Base-by-base conservation (phyloP, 2,113 vertebrate species). In the Scomber japonicus region DNA sequence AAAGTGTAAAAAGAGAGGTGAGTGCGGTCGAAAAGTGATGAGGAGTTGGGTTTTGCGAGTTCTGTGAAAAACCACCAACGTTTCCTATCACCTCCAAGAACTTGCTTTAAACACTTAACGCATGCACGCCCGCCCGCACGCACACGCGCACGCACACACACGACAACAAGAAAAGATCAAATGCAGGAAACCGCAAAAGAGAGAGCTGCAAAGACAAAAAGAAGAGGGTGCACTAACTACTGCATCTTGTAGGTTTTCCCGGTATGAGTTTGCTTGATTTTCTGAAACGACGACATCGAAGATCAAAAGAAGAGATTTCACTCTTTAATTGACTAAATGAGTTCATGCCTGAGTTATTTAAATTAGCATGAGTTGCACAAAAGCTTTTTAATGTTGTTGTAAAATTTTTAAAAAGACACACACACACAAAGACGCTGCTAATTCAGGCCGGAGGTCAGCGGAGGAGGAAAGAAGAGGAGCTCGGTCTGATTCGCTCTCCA, bases 161-260 rank as follows among this genome's bases (percentile, higher is more conserved):
- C 71, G 74, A 67, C 62, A 72, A 73, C 61, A 70, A 72, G 40
- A 82, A 31, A 64, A 71, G 45, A 81, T 70, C 64, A 76, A 84
- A 79, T 46, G 66, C 89, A 91, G 90, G 88, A 93, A 93, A 88
- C 89, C 87, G 17, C 86, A 78, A 84, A 11, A 71, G 55, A 68
- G 81, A 75, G 15, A 69, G 65, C 10, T 84, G 90, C 88, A 88
- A 40, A 78, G 45, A 55, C 17, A 66, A 54, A 65, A 55, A n/a
- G 35, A 50, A 21, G 51, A 24, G 67, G 21, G 21, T 51, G n/a
- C 1, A 30, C 35, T 9, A 48, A 30, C 79, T 80, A 80, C 12
- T 89, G 87, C 85, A 86, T 71, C 21, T 71, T 71, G 77, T 87
- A 75, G 10, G 2, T 53, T 40, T 68, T 60, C 6, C 0, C 24